Evolutionary conservation across 2,113 vertebrate genomes (phyloP), one percentile per base, ranked within the genome.

Genomic region (Ophiodon elongatus): DNA sequence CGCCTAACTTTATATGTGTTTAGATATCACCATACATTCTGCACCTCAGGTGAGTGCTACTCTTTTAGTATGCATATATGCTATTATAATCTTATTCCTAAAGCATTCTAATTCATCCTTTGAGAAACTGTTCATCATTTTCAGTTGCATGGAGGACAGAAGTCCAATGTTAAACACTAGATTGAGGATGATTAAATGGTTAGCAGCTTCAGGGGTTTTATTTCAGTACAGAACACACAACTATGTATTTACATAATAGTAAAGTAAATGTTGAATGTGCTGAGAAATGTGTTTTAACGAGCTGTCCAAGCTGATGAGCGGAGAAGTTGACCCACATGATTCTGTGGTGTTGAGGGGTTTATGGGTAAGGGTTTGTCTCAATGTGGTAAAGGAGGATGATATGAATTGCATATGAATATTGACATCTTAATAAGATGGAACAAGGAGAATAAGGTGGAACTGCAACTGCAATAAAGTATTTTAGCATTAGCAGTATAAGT

Each of bases 251-350:
- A 59, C 64, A 70, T 2, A 66, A 27, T 39, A 25, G 29, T 29
- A 45, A 21, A 63, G 60, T 52, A 60, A 37, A 81, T 45, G 45
- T 75, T 81, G 9, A 80, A 64, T 17, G 3, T 57, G 13, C 62
- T 72, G 39, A 14, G 14, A 43, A 25, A 39, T 79, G 67, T 85
- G 77, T 80, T 69, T 75, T 0, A 80, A 50, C 14, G 5, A 45
- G 10, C 39, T 37, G 41, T 60, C 29, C 4, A 33, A 33, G 23
- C 3, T 37, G 27, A 73, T 10, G 52, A 27, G 25, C 15, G 41
- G 39, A 41, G 6, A 73, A 31, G 21, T n/a, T 31, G 23, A 37
- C 33, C 1, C 21, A 35, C 19, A 19, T 73, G 31, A 62, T 27
- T 31, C 63, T 47, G 7, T 70, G 25, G 8, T 29, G 29, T 47